Conservation (phyloP, 2,113 vertebrate genomes). For the Grammomys dolichurus region DNA sequence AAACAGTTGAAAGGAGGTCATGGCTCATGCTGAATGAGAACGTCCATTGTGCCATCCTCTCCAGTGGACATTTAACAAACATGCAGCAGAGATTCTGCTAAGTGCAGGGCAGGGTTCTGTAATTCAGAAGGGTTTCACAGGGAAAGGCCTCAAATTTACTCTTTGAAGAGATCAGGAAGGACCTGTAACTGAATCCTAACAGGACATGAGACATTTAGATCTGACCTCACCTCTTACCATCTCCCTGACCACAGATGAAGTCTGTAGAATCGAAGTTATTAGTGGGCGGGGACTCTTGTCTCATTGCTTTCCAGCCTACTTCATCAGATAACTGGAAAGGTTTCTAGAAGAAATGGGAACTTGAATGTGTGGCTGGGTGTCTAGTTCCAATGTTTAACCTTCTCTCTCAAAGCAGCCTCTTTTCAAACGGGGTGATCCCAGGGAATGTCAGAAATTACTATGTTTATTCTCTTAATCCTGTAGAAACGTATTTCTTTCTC, state of each 20-base stretch:
- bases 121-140: background rate
- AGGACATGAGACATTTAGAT: background rate
- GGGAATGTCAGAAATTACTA: constrained; percentile 3
- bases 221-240: background rate
- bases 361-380: background rate
- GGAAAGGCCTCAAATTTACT: background rate
- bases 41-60: background rate
- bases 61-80: background rate
- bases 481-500: background rate
- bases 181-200: background rate
- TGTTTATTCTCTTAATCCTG: background rate
- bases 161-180: background rate
- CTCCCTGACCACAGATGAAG: background rate
- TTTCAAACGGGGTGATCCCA: constrained; percentile 2
- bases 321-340: background rate
- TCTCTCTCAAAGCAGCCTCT: background rate
- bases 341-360: background rate
- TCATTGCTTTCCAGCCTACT: background rate
- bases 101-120: background rate
- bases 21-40: background rate
- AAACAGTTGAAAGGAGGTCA: background rate
- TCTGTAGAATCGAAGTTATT: background rate
- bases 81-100: background rate
- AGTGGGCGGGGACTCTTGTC: too few relatives aligned
- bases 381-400: background rate